These are phyloP conservation scores for Melitaea athalia DNA, from an alignment of 2,888 invertebrate species.

Conservation along the genomic window DNA sequence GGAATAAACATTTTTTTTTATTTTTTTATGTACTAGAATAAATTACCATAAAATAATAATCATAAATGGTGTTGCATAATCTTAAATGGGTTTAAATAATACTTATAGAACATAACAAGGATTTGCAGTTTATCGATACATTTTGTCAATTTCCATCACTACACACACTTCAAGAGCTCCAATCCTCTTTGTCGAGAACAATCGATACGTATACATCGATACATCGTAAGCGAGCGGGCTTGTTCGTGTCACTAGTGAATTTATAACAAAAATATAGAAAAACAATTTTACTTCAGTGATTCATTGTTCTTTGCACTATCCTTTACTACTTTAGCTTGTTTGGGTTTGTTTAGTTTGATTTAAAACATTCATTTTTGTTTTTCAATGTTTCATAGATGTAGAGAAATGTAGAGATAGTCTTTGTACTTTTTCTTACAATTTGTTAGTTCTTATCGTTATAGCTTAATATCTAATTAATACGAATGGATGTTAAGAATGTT, in stretches of 20 bases:
- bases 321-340: constrained; percentile 15
- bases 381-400: background rate
- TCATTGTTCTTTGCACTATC: constrained; percentile 17
- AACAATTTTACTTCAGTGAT: constrained; percentile 43
- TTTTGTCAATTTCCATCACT: constrained; percentile 47
- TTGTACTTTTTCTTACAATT: background rate
- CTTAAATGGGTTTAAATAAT: too few relatives aligned
- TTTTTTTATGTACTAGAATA: too few relatives aligned
- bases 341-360: background rate
- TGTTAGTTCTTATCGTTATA: background rate
- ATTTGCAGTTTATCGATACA: constrained; percentile 34
- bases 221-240: constrained; percentile 70
- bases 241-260: constrained; percentile 50
- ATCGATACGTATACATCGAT: constrained; percentile 68
- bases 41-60: too few relatives aligned
- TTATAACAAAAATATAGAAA: constrained; percentile 11
- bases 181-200: constrained; percentile 63
- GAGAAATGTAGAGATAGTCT: background rate
- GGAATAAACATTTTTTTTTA: too few relatives aligned
- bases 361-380: background rate
- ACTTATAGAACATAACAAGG: background rate
- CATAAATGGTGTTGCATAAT: too few relatives aligned
- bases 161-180: constrained; percentile 54
- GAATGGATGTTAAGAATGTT: too few relatives aligned
- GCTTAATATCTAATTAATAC: background rate